A percentile compares a stretch with the other conserved stretches of the same genome.
phyloP scores from a whole-genome alignment of 2,888 invertebrate species.

The Argyra leucocephala region DNA sequence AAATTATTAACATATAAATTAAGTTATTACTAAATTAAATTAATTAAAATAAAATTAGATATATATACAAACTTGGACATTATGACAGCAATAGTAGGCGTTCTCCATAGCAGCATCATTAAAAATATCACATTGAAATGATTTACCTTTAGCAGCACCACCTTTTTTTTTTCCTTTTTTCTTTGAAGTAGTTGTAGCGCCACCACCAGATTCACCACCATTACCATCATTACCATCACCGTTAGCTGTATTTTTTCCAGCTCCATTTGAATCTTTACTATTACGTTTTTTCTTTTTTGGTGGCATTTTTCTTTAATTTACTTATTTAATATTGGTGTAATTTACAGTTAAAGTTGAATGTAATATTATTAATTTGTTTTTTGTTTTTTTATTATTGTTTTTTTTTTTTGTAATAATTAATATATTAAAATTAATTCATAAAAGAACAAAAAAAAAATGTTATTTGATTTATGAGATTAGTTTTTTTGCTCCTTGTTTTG shows the following conservation, averaged over 20 bases:
- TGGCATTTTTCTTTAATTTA: slow-evolving; percentile 32
- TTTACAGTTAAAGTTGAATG: too few relatives aligned
- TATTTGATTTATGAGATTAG: too few relatives aligned
- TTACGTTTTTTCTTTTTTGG: slow-evolving; percentile 50
- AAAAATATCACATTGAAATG: slow-evolving; percentile 73
- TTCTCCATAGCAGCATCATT: slow-evolving; percentile 88
- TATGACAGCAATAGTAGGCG: slow-evolving; percentile 87
- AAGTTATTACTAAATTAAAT: too few relatives aligned
- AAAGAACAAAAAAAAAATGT: too few relatives aligned
- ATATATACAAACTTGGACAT: slow-evolving; percentile 58
- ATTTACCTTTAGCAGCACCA: slow-evolving; percentile 47
- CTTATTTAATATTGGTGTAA: too few relatives aligned
- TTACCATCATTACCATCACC: slow-evolving; percentile 31
- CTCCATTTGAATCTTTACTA: slow-evolving; percentile 44
- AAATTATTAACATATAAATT: too few relatives aligned
- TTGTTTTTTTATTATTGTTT: too few relatives aligned
- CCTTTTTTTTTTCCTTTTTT: slow-evolving; percentile 45
- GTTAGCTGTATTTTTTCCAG: slow-evolving; percentile 17
- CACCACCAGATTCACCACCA: slow-evolving; percentile 36
- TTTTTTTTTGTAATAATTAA: too few relatives aligned
- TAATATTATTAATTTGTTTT: too few relatives aligned
- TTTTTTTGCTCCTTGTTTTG: too few relatives aligned
- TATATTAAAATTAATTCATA: too few relatives aligned
- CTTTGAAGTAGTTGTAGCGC: slow-evolving; percentile 45
- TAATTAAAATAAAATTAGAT: not conserved